These are phyloP conservation scores for Liparis tanakae DNA, from an alignment of 2,797 vertebrate genomes.

Conservation along the genomic window DNA sequence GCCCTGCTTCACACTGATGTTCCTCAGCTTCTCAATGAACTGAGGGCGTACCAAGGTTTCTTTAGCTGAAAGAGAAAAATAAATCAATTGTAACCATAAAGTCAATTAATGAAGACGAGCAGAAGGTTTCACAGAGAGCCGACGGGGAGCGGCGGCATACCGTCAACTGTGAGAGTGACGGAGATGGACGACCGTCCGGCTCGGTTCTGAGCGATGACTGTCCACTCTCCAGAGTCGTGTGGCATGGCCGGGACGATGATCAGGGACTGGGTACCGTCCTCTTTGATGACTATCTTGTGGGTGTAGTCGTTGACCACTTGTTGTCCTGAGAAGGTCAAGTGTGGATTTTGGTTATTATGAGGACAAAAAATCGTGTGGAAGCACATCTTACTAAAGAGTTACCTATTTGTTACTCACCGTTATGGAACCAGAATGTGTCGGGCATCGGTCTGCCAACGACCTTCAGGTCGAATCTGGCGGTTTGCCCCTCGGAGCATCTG, in stretches of 20 bases:
- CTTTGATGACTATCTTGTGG: constrained; percentile 98
- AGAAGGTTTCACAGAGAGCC: neutral
- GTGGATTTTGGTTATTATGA: neutral
- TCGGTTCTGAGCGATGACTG: constrained; percentile 95
- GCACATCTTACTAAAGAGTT: neutral
- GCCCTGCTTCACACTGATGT: constrained; percentile 93
- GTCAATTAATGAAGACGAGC: neutral
- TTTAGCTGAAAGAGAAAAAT: constrained; percentile 82
- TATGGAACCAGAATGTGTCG: constrained; percentile 97
- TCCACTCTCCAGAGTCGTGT: constrained; percentile 96
- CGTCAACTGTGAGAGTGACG: constrained; percentile 93
- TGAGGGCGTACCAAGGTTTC: constrained; percentile 92
- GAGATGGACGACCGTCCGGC: constrained; percentile 94
- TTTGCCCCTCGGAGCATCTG: constrained; percentile 95
- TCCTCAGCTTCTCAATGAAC: constrained; percentile 93
- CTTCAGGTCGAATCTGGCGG: constrained; percentile 97
- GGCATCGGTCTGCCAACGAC: constrained; percentile 98
- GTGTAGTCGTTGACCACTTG: constrained; percentile 95
- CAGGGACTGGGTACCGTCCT: constrained; percentile 96
- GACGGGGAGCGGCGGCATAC: constrained; percentile 73
- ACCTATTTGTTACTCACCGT: constrained; percentile 81
- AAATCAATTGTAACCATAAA: neutral
- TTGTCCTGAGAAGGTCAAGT: constrained; percentile 82
- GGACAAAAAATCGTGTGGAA: neutral
- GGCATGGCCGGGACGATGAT: constrained; percentile 93